Evolutionary conservation across 2,888 invertebrate species (phyloP).

Genomic region (Lepidochitona cinerea): DNA sequence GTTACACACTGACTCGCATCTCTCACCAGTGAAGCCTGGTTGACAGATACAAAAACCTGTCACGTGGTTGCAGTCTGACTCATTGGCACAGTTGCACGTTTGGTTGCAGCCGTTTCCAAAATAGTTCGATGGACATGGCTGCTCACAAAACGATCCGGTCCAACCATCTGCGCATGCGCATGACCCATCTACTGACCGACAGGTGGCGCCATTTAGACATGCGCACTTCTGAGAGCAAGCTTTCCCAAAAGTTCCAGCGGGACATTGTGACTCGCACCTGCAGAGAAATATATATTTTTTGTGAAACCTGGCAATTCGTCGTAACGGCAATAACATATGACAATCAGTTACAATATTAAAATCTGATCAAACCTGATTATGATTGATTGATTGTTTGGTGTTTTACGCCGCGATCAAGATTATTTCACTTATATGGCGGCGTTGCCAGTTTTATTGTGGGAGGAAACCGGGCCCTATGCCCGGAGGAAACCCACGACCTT

Average conservation of each 20-base stretch:
- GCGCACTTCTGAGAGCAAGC: not conserved
- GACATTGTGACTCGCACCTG: not conserved
- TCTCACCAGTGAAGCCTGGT: slow-evolving; percentile 34
- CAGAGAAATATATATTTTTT: too few species aligned
- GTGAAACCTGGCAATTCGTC: too few species aligned
- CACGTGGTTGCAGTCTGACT: slow-evolving; percentile 33
- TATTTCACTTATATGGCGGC: too few species aligned
- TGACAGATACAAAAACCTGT: slow-evolving; percentile 44
- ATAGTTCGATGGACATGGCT: not conserved
- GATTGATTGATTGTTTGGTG: too few species aligned
- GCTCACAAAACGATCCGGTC: not conserved
- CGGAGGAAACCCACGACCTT: too few species aligned
- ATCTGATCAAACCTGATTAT: too few species aligned
- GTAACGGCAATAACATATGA: too few species aligned
- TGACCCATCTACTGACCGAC: not conserved
- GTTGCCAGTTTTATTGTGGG: too few species aligned
- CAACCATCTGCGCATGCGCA: not conserved
- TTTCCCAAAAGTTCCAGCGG: not conserved
- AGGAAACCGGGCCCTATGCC: too few species aligned
- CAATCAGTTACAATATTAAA: too few species aligned
- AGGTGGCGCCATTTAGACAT: not conserved
- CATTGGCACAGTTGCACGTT: not conserved
- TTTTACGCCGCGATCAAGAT: too few species aligned
- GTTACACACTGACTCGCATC: not conserved
- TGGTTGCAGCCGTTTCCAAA: not conserved